A percentile compares a stretch with the other conserved stretches of the same genome.
phyloP scores from a whole-genome alignment of 2,113 vertebrate genomes.

The Excalfactoria chinensis region DNA sequence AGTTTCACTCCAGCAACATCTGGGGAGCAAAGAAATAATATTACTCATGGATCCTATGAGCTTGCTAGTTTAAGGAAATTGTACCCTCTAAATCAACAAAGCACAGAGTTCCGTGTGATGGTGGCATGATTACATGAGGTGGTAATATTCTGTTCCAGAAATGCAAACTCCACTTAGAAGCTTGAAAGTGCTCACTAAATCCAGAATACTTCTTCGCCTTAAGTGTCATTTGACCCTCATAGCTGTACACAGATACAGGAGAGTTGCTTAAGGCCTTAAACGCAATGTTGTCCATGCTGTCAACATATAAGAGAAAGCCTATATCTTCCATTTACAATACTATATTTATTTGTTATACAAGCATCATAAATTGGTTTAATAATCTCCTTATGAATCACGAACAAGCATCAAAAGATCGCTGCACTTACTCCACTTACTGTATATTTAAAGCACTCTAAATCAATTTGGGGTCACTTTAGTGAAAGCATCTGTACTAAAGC shows the following conservation, averaged over 20 bases:
- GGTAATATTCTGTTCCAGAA: background rate
- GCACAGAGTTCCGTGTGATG: background rate
- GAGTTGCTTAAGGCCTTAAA: background rate
- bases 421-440: background rate
- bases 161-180: background rate
- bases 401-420: background rate
- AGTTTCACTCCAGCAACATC: background rate
- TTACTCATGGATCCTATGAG: background rate
- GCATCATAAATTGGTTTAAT: background rate
- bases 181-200: background rate
- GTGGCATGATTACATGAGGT: background rate
- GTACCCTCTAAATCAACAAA: background rate
- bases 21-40: conserved; percentile 13
- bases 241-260: background rate
- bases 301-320: background rate
- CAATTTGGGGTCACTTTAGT: background rate
- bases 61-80: background rate
- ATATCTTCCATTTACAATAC: background rate
- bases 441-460: background rate
- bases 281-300: background rate
- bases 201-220: background rate
- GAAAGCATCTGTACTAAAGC: background rate
- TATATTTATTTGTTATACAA: background rate
- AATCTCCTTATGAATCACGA: background rate
- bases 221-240: background rate